Evolutionary conservation across 2,888 invertebrate genomes (phyloP).

Genomic region (Scaptodrosophila latifasciaeformis): DNA sequence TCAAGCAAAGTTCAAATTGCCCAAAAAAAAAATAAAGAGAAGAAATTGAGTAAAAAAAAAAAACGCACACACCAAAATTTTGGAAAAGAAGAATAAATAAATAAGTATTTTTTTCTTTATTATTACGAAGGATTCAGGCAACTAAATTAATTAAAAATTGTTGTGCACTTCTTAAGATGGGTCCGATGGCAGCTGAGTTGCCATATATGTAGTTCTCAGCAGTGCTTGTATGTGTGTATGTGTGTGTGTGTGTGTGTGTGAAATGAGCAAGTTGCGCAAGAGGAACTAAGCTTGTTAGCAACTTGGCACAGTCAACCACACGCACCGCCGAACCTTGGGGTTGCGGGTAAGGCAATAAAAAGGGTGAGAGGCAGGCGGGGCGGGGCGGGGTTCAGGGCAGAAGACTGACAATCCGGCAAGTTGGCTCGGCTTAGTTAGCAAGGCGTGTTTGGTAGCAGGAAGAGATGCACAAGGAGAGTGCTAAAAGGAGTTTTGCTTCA

Average conservation of each 20-base stretch:
- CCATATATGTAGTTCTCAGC: not conserved
- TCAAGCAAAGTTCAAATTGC: too few relatives aligned
- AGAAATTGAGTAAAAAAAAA: too few relatives aligned
- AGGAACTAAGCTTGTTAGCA: slow-evolving; percentile 63
- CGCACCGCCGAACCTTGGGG: slow-evolving; percentile 31
- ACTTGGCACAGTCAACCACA: slow-evolving; percentile 48
- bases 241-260: slow-evolving; percentile 5
- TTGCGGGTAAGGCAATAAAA: not conserved
- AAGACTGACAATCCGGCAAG: not conserved
- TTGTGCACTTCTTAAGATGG: slow-evolving; percentile 15
- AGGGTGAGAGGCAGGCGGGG: not conserved
- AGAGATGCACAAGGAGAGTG: not conserved
- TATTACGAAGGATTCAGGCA: slow-evolving; percentile 33
- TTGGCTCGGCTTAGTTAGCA: slow-evolving; percentile 24
- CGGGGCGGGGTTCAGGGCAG: not conserved
- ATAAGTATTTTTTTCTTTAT: slow-evolving; percentile 13
- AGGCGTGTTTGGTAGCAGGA: not conserved
- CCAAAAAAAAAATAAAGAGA: too few relatives aligned
- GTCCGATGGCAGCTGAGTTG: not conserved
- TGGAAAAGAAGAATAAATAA: not conserved
- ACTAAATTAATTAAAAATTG: slow-evolving; percentile 56
- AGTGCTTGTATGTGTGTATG: slow-evolving; percentile 9
- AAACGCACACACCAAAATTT: not conserved
- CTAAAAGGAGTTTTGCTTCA: not conserved
- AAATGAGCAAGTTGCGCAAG: slow-evolving; percentile 43